Percentiles rank a stretch among this genome's conserved stretches.
Evolutionary conservation across 2,113 vertebrate genomes (phyloP).

Genomic region (Alouatta palliata): DNA sequence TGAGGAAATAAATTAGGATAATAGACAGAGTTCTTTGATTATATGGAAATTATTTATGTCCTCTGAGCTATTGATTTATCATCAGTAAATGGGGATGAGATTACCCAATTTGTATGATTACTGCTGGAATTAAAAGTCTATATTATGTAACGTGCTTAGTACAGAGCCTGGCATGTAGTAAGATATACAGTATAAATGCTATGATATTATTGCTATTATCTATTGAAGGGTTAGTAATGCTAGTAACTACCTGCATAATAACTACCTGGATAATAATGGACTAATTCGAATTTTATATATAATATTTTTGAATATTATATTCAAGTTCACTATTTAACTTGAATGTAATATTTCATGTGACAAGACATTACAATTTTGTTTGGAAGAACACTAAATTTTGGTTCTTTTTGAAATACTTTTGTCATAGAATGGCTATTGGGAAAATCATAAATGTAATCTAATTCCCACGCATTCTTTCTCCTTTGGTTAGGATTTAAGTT

Average conservation of each 20-base stretch:
- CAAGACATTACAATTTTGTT: background rate
- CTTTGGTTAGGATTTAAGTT: slow-evolving; percentile 19
- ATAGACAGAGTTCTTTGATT: background rate
- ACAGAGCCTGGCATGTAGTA: background rate
- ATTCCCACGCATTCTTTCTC: background rate
- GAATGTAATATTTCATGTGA: background rate
- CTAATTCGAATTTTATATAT: background rate
- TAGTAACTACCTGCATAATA: background rate
- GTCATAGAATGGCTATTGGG: background rate
- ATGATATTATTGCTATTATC: background rate
- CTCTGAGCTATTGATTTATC: background rate
- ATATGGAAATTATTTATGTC: background rate
- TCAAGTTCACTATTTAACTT: background rate
- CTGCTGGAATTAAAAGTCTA: background rate
- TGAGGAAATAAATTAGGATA: background rate
- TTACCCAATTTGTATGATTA: background rate
- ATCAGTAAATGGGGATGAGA: background rate
- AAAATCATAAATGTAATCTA: background rate
- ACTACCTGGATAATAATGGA: background rate
- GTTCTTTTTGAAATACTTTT: slow-evolving; percentile 5
- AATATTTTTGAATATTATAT: too few relatives aligned
- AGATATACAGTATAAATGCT: background rate
- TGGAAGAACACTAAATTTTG: slow-evolving; percentile 5
- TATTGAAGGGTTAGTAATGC: background rate
- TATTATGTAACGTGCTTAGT: background rate